Evolutionary conservation across 37 sponge, comb jelly and placozoan species (phyloP), one percentile per base, ranked within the genome.

Genomic region (Spongilla lacustris): DNA sequence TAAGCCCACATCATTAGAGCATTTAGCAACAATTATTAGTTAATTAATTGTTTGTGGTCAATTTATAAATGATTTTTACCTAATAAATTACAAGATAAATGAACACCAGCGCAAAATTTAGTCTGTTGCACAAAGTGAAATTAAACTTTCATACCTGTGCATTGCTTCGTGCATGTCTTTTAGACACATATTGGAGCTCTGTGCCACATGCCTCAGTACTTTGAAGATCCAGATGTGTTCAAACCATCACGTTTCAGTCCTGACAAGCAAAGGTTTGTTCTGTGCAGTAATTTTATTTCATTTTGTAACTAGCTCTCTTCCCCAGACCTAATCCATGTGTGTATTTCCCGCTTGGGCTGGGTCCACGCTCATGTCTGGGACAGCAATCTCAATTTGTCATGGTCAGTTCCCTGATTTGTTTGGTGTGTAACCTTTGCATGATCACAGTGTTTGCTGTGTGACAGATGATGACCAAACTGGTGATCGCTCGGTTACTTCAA

Each of bases 151-250:
- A 41, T 41, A 41, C 41, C 41, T 41, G 3, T 41, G 41, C 41
- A 41, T 41, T 41, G 41, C 41, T 6, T 41, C 19, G 4, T 17
- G 21, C 21, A 58, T 58, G n/a, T n/a, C n/a, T 58, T 80, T 27
- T 31, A 80, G 80, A 27, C 66, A 10, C 68, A 21, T 58, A 48
- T 48, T 27, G 29, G 25, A 26, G 66, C 30, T 12, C 9, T 30
- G 19, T 80, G 30, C 30, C 25, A 29, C 13, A 29, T 76, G 77
- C 30, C 33, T 27, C 32, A 34, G 38, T 76, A 76, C 36, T 76
- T 76, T 36, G 38, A 36, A 27, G 77, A 76, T 36, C 77, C 77
- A 29, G 77, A 76, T 33, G 37, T 37, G 38, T 76, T 76, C 38
- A 36, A 76, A 38, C 77, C 77, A 2, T 36, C 32, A 4, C 34